Evolutionary conservation across 2,888 invertebrate genomes (phyloP).

Genomic region (Acleris laterana): DNA sequence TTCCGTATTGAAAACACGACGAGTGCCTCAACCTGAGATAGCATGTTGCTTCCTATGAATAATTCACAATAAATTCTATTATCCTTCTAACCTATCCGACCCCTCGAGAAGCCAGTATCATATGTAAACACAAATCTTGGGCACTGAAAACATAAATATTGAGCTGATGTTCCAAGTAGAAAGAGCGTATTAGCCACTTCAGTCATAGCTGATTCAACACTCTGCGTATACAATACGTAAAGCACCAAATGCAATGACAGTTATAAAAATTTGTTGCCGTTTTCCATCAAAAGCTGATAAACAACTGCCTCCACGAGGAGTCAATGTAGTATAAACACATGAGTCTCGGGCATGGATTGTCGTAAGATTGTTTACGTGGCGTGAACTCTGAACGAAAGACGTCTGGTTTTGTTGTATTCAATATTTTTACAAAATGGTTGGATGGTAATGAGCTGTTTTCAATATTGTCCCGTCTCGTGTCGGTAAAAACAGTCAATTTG

Average conservation of each 20-base stretch:
- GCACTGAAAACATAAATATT: too few species aligned
- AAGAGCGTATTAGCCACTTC: too few species aligned
- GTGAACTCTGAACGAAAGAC: background rate
- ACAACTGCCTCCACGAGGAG: conserved; percentile 2
- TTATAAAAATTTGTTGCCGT: too few species aligned
- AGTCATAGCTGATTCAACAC: too few species aligned
- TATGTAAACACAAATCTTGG: too few species aligned
- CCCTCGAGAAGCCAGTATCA: too few species aligned
- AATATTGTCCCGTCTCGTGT: too few species aligned
- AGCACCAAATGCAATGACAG: too few species aligned
- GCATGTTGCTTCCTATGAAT: conserved; percentile 6
- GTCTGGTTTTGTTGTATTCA: conserved; percentile 4
- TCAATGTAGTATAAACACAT: background rate
- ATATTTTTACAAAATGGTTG: conserved; percentile 10
- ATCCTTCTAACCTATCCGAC: background rate
- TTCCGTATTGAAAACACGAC: background rate
- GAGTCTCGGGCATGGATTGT: background rate
- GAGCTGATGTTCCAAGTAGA: too few species aligned
- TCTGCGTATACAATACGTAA: too few species aligned
- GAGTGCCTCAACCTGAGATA: background rate
- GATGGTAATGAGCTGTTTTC: background rate
- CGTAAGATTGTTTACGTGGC: conserved; percentile 10
- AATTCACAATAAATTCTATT: conserved; percentile 14
- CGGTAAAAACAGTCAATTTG: too few species aligned
- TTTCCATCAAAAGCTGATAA: too few species aligned